phyloP scores from a whole-genome alignment of 2,888 invertebrate species.

The Capitulum mitella region DNA sequence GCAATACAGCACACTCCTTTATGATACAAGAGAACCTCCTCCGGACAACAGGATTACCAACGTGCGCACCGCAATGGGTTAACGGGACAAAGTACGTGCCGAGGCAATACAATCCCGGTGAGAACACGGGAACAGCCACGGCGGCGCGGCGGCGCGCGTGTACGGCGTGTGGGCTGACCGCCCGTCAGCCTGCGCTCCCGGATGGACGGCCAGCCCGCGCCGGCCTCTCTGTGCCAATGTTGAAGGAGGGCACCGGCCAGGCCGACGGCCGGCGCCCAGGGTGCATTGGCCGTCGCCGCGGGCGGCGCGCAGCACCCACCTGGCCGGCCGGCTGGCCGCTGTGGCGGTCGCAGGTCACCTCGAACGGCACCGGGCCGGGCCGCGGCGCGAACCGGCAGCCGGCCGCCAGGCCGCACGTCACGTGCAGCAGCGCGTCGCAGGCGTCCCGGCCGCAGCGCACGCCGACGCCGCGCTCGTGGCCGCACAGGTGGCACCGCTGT shows the following conservation, averaged over 20 bases:
- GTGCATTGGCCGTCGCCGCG: neutral
- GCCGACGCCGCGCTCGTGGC: neutral
- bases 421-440: neutral
- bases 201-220: neutral
- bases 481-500: neutral
- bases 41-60: too few relatives aligned
- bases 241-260: neutral
- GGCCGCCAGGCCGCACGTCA: conserved; percentile 6
- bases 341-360: neutral
- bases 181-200: neutral
- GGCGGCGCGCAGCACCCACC: neutral
- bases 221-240: neutral
- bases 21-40: too few relatives aligned
- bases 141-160: neutral
- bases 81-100: too few relatives aligned
- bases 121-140: too few relatives aligned
- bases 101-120: too few relatives aligned
- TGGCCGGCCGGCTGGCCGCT: neutral
- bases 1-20: too few relatives aligned
- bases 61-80: too few relatives aligned
- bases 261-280: neutral
- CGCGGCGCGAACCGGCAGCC: neutral
- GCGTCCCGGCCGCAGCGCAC: neutral
- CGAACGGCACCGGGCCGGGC: neutral
- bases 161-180: neutral